A percentile compares a stretch with the other conserved stretches of the same genome.
Conservation (phyloP, 2,113 vertebrate genomes). For the Brachirus orientalis region DNA sequence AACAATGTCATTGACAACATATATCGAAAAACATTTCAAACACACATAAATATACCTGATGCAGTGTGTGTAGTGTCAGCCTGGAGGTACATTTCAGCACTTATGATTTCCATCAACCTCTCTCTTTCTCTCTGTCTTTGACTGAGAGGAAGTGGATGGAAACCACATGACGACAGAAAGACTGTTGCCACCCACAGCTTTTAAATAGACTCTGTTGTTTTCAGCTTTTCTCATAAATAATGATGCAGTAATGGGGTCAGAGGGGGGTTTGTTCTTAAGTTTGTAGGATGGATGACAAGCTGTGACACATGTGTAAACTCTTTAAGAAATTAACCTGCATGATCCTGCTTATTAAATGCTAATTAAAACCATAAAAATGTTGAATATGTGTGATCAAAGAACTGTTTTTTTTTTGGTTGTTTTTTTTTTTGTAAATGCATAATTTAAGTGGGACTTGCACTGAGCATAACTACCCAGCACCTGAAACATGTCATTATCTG, state of each 20-base stretch:
- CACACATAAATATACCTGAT: slow-evolving; percentile 14
- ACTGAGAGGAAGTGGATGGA: slow-evolving; percentile 37
- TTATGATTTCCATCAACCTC: background rate
- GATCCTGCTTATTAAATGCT: too few relatives aligned
- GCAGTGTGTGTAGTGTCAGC: background rate
- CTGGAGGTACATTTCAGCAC: slow-evolving; percentile 19
- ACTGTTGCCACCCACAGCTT: slow-evolving; percentile 36
- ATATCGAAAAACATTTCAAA: slow-evolving; percentile 4
- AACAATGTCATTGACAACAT: background rate
- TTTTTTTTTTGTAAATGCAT: too few relatives aligned
- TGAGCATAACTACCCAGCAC: slow-evolving; percentile 26
- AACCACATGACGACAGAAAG: slow-evolving; percentile 30
- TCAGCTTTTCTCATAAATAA: slow-evolving; percentile 20
- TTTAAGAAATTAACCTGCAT: background rate
- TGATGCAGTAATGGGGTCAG: slow-evolving; percentile 26
- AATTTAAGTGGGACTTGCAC: too few relatives aligned
- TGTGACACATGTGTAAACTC: background rate
- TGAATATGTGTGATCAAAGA: slow-evolving; percentile 14
- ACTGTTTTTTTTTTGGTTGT: background rate
- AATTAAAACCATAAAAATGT: too few relatives aligned
- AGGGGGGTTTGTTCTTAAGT: slow-evolving; percentile 1
- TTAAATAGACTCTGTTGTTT: slow-evolving; percentile 30
- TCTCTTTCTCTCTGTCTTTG: background rate
- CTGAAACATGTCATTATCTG: slow-evolving; percentile 37
- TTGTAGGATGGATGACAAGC: background rate